Conservation (phyloP, 1,140 invertebrate species). For the Mamestra configurata region DNA sequence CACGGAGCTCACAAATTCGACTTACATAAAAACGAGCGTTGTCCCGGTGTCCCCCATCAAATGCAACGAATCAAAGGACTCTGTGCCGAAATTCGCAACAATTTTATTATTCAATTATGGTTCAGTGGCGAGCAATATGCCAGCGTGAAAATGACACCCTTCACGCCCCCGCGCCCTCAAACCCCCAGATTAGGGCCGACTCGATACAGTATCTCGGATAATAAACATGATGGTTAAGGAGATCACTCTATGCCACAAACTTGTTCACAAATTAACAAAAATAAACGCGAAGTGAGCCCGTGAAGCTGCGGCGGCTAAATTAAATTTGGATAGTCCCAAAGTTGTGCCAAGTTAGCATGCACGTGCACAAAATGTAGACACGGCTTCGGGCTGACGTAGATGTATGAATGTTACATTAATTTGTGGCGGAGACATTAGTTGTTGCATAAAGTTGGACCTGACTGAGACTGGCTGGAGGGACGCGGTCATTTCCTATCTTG, state of each 20-base stretch:
- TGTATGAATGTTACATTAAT: conserved; percentile 42
- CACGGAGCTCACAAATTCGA: conserved; percentile 37
- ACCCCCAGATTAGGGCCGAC: conserved; percentile 59
- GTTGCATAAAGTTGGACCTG: conserved; percentile 37
- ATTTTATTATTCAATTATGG: conserved; percentile 78
- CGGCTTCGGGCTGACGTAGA: conserved; percentile 13
- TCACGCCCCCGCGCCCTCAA: conserved; percentile 51
- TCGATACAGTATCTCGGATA: conserved; percentile 66
- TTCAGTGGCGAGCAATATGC: conserved; percentile 67
- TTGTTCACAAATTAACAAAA: conserved; percentile 68
- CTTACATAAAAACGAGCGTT: conserved; percentile 49
- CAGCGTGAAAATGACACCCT: conserved; percentile 76
- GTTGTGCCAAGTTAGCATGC: conserved; percentile 62
- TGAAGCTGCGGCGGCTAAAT: conserved; percentile 55
- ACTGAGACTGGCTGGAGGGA: neutral
- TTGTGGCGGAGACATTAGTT: conserved; percentile 43
- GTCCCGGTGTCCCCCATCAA: conserved; percentile 47
- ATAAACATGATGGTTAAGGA: conserved; percentile 71
- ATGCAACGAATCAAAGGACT: conserved; percentile 61
- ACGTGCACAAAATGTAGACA: conserved; percentile 59
- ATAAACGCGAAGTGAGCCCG: conserved; percentile 59
- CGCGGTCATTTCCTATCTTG: conserved; percentile 27
- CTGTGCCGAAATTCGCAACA: conserved; percentile 65
- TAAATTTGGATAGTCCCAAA: conserved; percentile 71
- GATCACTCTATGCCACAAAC: conserved; percentile 71